Evolutionary conservation across 2,888 invertebrate species (phyloP), one percentile per base, ranked within the genome.

Genomic region (Catocala nupta): DNA sequence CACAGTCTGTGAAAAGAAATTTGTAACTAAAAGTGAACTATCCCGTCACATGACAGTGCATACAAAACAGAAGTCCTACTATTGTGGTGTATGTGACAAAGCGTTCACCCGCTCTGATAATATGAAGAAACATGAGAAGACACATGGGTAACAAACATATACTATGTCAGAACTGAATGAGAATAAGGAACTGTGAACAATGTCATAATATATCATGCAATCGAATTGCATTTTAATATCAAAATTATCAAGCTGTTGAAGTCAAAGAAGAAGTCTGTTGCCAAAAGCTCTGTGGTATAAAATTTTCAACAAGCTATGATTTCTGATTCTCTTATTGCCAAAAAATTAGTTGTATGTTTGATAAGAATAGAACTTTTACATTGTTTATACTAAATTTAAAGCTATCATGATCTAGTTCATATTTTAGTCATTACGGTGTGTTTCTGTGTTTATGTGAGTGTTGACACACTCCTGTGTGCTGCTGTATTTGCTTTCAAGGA

Each of bases 81-180:
- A 94, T 73, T 94, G 94, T 81, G 93, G 94, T 59, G 94, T 94
- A 36, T 94, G 94, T 78, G 94, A 94, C 78, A 94, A 94, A 82
- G 94, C 94, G 52, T 94, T 94, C 78, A 94, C 94, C 69, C 91
- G 94, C 63, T 94, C 94, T 33, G 94, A 94, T 71, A 94, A 94
- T 71, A 94, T 94, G 94, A 94, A 94, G 80, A 94, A 94, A 82
- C 94, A 94, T 89, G 94, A 94, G 80, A 94, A 94, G 85, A 94
- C 94, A 76, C 94, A 94, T 87, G 94, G 94, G 73, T 94, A 86
- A 86, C 73, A 66, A 25, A 25, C 25, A 59, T 61, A 64, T 68
- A 47, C 25, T 54, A 71, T 51, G 70, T 67, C 66, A 78, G 78
- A 70, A 71, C 70, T 70, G 68, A 73, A 71, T 70, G 66, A 70